Percentiles rank a stretch among this genome's conserved stretches.
These are phyloP conservation scores for Mobula birostris DNA, from an alignment of 2,113 vertebrate genomes.

Conservation along the genomic window DNA sequence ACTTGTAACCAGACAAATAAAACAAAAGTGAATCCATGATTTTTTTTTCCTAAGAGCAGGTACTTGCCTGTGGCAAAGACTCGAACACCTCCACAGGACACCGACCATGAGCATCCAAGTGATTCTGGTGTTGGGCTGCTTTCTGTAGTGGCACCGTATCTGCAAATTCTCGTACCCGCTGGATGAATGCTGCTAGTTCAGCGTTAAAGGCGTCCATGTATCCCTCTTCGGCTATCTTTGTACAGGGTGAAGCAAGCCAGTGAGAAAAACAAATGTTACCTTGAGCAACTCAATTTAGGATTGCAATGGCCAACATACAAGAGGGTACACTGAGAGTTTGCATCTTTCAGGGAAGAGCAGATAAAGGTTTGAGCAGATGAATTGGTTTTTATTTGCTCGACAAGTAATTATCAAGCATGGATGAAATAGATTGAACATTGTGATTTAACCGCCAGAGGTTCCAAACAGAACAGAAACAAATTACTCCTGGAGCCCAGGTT, in stretches of 20 bases:
- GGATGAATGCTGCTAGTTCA: conserved; percentile 87
- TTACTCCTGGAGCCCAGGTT: too few relatives aligned
- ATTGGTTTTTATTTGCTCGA: not conserved
- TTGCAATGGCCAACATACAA: too few relatives aligned
- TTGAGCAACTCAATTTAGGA: not conserved
- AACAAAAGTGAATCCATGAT: not conserved
- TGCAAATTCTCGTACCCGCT: conserved; percentile 72
- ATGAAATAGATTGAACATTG: not conserved
- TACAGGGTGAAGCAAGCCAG: not conserved
- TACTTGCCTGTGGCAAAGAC: conserved; percentile 67
- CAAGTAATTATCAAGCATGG: not conserved
- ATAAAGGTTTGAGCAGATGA: too few relatives aligned
- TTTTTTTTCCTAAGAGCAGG: not conserved
- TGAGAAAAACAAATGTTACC: not conserved
- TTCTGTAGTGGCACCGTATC: conserved; percentile 44
- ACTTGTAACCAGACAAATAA: not conserved
- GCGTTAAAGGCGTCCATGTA: conserved; percentile 89
- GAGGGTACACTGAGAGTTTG: too few relatives aligned
- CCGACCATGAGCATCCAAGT: conserved; percentile 51
- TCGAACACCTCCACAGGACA: conserved; percentile 65
- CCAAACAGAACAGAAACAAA: not conserved
- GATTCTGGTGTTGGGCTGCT: not conserved
- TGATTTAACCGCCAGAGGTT: not conserved
- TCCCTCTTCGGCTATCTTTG: conserved; percentile 72
- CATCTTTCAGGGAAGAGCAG: not conserved